These are phyloP conservation scores for Nyctereutes procyonoides DNA, from an alignment of 2,113 vertebrate species.

Conservation along the genomic window DNA sequence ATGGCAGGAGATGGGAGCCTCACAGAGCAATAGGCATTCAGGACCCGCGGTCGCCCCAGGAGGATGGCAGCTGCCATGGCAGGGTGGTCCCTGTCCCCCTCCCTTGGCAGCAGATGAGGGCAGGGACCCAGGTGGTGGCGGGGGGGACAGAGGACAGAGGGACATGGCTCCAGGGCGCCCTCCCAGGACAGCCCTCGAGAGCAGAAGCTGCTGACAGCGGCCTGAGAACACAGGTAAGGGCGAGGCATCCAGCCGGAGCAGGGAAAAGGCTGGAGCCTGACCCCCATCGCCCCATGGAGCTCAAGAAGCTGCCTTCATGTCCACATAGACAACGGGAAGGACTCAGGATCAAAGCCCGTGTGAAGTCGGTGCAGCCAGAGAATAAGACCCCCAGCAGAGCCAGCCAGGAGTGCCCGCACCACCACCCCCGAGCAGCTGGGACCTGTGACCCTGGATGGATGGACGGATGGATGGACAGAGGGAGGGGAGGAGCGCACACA, in stretches of 20 bases:
- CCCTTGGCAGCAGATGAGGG: not conserved
- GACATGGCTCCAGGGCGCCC: not conserved
- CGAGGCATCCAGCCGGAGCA: not conserved
- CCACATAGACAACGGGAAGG: not conserved
- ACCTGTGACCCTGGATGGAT: not conserved
- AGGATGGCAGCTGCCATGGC: not conserved
- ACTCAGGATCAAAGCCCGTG: too few species aligned
- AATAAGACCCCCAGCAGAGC: not conserved
- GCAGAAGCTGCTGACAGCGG: not conserved
- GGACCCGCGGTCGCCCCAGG: too few species aligned
- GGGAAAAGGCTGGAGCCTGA: not conserved
- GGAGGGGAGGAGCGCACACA: too few species aligned
- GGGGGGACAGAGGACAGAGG: too few species aligned
- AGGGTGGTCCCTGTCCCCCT: not conserved
- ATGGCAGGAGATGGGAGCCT: not conserved
- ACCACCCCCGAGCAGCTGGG: too few species aligned
- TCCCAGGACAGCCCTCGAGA: not conserved
- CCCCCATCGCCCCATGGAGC: not conserved
- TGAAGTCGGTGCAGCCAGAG: too few species aligned
- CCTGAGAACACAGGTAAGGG: not conserved
- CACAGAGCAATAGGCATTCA: too few species aligned
- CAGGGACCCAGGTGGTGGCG: rapidly evolving
- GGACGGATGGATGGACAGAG: too few species aligned
- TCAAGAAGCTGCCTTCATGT: not conserved
- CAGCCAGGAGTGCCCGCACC: not conserved